Evolutionary conservation across 2,888 invertebrate genomes (phyloP).

Genomic region (Lycophotia porphyrea): DNA sequence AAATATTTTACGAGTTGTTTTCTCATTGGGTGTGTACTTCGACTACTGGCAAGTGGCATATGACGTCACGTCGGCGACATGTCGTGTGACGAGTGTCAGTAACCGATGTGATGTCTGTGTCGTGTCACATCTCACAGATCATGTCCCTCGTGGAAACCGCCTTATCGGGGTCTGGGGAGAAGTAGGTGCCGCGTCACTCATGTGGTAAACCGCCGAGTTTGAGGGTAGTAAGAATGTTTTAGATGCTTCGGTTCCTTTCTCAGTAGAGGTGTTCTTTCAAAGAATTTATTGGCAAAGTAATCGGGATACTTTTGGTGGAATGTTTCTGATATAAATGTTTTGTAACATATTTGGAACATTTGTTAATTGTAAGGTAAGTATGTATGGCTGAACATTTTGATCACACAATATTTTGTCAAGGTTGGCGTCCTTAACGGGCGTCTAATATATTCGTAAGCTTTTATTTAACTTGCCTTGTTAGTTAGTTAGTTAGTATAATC

Average conservation of each 20-base stretch:
- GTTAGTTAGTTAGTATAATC: no score
- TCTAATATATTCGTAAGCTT: no score
- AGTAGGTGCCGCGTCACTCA: constrained; percentile 26
- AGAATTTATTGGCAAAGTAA: constrained; percentile 12
- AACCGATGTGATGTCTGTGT: constrained; percentile 22
- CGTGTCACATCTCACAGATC: constrained; percentile 32
- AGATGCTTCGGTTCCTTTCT: constrained; percentile 21
- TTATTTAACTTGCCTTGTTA: no score
- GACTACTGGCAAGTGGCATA: constrained; percentile 21
- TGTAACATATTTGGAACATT: not conserved
- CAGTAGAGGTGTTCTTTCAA: not conserved
- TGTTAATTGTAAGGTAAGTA: not conserved
- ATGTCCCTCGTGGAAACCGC: constrained; percentile 47
- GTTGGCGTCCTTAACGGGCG: no score
- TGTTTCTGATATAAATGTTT: not conserved
- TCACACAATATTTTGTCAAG: no score
- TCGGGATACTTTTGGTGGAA: not conserved
- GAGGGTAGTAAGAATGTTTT: constrained; percentile 21
- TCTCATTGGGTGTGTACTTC: constrained; percentile 29
- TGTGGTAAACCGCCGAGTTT: constrained; percentile 27
- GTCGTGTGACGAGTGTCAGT: constrained; percentile 22
- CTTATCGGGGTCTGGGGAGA: constrained; percentile 45
- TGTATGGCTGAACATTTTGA: not conserved
- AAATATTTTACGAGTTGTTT: constrained; percentile 53
- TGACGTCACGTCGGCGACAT: constrained; percentile 41